Conservation (phyloP, 2,113 vertebrate species). For the Corythornis vintsioides region DNA sequence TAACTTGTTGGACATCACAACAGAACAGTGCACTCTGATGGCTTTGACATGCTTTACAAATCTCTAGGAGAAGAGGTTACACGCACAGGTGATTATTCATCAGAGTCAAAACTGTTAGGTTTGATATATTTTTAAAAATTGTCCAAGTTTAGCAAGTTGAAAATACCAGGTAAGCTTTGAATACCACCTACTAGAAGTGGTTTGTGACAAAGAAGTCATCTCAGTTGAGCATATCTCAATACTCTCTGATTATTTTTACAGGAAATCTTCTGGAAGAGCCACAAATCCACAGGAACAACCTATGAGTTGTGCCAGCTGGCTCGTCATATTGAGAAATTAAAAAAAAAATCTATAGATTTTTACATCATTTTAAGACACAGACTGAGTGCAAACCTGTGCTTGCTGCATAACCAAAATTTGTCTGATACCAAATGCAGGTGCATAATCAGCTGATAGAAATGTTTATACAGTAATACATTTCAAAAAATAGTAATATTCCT, state of each 20-base stretch:
- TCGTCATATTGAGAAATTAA: not conserved
- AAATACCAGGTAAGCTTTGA: constrained; percentile 22
- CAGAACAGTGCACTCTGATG: not conserved
- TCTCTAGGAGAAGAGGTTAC: not conserved
- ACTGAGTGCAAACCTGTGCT: not conserved
- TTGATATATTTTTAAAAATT: not conserved
- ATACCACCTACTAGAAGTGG: not conserved
- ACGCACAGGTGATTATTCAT: not conserved
- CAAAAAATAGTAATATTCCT: not conserved
- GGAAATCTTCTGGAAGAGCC: constrained; percentile 25
- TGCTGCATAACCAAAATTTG: not conserved
- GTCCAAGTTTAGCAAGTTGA: constrained; percentile 11
- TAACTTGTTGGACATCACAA: not conserved
- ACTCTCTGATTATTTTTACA: constrained; percentile 13
- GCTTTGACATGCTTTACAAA: not conserved
- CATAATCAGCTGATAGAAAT: not conserved
- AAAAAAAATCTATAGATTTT: constrained; percentile 33
- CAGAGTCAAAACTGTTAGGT: not conserved
- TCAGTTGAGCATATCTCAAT: not conserved
- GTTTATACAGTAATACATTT: not conserved
- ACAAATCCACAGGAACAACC: not conserved
- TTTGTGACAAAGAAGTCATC: constrained; percentile 15
- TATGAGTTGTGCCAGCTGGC: not conserved
- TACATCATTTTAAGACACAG: not conserved
- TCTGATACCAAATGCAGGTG: not conserved